Conservation (phyloP, 2,797 vertebrate genomes). For the Muscicapa comitata region DNA sequence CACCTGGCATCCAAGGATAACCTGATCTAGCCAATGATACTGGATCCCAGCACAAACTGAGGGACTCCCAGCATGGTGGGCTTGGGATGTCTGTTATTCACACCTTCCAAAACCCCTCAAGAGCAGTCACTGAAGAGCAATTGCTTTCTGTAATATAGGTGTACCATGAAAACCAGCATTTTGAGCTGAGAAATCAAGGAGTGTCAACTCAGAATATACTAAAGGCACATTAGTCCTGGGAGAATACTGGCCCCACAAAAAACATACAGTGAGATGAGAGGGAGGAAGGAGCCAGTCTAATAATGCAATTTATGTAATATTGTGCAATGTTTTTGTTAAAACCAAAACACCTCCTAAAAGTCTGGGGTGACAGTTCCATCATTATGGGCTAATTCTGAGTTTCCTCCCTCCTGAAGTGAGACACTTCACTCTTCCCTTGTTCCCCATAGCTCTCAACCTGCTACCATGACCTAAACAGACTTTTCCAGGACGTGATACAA, state of each 20-base stretch:
- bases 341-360: background rate
- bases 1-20: background rate
- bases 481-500: background rate
- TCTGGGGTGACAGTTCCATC: background rate
- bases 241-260: background rate
- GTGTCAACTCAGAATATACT: background rate
- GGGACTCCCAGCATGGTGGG: background rate
- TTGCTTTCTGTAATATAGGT: background rate
- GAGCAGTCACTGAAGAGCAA: background rate
- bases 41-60: background rate
- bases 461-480: background rate
- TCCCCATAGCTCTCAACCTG: background rate
- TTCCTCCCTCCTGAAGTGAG: background rate
- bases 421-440: background rate
- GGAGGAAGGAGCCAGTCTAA: background rate
- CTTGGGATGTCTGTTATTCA: background rate
- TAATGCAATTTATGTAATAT: background rate
- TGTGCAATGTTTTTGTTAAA: background rate
- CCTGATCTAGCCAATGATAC: background rate
- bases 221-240: background rate
- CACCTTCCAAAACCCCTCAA: background rate
- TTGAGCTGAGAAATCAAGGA: background rate
- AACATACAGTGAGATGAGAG: background rate
- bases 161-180: background rate
- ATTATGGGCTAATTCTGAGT: background rate